Conservation (phyloP, 1,140 invertebrate species). For the Caenorhabditis briggsae region DNA sequence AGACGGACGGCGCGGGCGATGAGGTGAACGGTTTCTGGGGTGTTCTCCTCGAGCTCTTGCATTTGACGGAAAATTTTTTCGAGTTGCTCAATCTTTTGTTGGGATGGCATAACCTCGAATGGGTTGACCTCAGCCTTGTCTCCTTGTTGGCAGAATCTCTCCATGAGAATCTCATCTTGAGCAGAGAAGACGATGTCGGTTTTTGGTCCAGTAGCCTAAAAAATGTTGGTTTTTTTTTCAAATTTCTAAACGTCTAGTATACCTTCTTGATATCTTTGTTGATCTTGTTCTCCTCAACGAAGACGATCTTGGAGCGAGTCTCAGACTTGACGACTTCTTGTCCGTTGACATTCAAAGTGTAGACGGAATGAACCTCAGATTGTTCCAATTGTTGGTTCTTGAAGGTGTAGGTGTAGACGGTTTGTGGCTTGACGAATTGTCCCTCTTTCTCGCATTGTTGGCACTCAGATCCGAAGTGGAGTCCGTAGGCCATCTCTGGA, state of each 20-base stretch:
- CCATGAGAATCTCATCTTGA: constrained; percentile 51
- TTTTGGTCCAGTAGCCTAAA: constrained; percentile 43
- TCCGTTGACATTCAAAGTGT: constrained; percentile 52
- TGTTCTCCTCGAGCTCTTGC: constrained; percentile 51
- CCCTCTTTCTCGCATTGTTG: constrained; percentile 57
- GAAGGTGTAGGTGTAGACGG: constrained; percentile 58
- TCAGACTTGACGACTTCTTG: constrained; percentile 42
- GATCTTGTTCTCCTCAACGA: constrained; percentile 49
- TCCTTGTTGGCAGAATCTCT: constrained; percentile 65
- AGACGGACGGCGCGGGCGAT: constrained; percentile 65
- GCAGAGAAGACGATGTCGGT: constrained; percentile 58
- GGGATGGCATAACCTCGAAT: constrained; percentile 57
- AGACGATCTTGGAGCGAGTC: neutral
- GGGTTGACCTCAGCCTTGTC: constrained; percentile 61
- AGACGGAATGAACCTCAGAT: constrained; percentile 55
- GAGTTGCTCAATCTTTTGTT: constrained; percentile 59
- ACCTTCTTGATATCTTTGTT: constrained; percentile 37
- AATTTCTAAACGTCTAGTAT: neutral
- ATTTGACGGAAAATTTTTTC: constrained; percentile 56
- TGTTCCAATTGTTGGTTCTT: constrained; percentile 43
- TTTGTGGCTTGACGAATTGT: constrained; percentile 45
- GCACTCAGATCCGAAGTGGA: constrained; percentile 60
- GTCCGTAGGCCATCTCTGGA: constrained; percentile 67
- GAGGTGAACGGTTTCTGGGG: constrained; percentile 59
- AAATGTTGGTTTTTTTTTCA: neutral